Evolutionary conservation across 2,888 invertebrate genomes (phyloP), one percentile per base, ranked within the genome.

Genomic region (Zaprionus lineosus): DNA sequence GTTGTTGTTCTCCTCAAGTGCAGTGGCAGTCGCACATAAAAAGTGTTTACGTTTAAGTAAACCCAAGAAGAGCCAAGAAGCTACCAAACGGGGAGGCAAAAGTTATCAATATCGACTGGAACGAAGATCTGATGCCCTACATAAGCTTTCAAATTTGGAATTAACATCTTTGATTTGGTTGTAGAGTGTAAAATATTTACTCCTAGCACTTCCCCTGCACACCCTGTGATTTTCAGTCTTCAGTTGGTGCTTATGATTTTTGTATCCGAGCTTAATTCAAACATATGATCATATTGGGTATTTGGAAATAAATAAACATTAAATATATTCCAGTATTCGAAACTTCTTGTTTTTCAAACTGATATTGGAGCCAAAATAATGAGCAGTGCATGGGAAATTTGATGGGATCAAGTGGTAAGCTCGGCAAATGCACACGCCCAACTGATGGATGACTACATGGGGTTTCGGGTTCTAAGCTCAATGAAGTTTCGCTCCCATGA

Each of bases 41-140:
- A 66, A 73, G 50, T 73, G 56, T 72, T 76, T 72, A 72, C 67
- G 68, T 76, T 60, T 48, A 73, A 76, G 62, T 65, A 65, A 66
- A 51, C 53, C 44, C 52, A 65, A 61, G 71, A 59, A 72, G 51
- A 60, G 73, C 51, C 51, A 72, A 69, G 55, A 68, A 68, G 66
- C 72, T 55, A 39, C 55, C 39, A 72, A 55, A 39, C 65, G 67
- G 52, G 53, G 41, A 58, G 50, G 58, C 40, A 37, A 8, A 12
- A 34, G 19, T 16, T 19, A 16, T 5, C 14, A 31, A 19, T 29
- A 15, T n/a, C n/a, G 1, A 6, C 7, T 29, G 6, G 2, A 33
- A 8, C 47, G 51, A 70, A 48, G 14, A n/a, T 8, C 48, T 7
- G 18, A 66, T 56, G 18, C 68, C 47, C 67, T 67, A 15, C 24